Evolutionary conservation across 2,888 invertebrate species (phyloP).

Genomic region (Acrobasis repandana): DNA sequence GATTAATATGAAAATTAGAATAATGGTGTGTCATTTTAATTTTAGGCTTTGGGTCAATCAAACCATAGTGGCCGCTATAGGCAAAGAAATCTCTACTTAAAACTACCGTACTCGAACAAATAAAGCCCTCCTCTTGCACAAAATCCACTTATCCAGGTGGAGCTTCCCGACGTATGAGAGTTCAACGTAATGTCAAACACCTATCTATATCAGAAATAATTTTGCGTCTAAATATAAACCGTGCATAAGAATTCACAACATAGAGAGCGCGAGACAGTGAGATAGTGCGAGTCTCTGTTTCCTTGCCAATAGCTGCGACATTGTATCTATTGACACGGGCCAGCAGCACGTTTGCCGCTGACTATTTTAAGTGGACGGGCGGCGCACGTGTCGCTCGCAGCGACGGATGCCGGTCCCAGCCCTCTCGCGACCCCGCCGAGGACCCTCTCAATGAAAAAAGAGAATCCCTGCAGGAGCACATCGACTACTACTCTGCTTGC

Average conservation of each 20-base stretch:
- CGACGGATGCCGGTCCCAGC: conserved; percentile 33
- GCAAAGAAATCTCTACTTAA: no score
- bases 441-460: conserved; percentile 55
- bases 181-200: conserved; percentile 83
- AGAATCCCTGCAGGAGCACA: conserved; percentile 46
- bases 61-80: no score
- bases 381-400: conserved; percentile 54
- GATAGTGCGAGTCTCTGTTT: conserved; percentile 80
- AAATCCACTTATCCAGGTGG: conserved; percentile 76
- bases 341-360: conserved; percentile 63
- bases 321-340: conserved; percentile 78
- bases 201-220: conserved; percentile 83
- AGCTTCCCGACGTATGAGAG: conserved; percentile 80
- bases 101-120: background rate
- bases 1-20: no score
- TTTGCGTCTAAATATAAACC: conserved; percentile 79
- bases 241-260: conserved; percentile 83
- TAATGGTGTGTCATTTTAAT: no score
- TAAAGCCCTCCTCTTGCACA: conserved; percentile 41
- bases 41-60: no score
- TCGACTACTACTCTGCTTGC: conserved; percentile 43
- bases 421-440: conserved; percentile 40
- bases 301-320: conserved; percentile 81
- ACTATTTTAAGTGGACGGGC: conserved; percentile 67
- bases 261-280: conserved; percentile 80